Evolutionary conservation across 2,113 vertebrate genomes (phyloP).

Genomic region (Meleagris gallopavo): DNA sequence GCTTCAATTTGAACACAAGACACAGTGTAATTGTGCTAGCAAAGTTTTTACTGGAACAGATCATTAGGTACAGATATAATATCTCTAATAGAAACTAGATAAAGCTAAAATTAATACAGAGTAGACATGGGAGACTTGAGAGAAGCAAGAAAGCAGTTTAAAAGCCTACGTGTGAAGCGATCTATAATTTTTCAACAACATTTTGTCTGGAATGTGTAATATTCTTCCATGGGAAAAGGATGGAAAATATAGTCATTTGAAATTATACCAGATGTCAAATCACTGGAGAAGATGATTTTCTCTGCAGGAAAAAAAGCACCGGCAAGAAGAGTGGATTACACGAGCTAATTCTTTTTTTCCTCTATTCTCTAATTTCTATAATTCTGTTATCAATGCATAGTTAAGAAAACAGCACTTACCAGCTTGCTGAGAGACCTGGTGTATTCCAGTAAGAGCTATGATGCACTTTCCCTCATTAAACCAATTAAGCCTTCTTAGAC

Average conservation of each 20-base stretch:
- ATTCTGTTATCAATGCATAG: not conserved
- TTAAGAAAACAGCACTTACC: not conserved
- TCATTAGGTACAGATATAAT: constrained; percentile 18
- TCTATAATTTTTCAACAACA: not conserved
- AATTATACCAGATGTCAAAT: not conserved
- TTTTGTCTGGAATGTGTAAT: not conserved
- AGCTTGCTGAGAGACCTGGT: not conserved
- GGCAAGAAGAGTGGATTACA: not conserved
- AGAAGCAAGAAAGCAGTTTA: not conserved
- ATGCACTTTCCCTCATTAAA: not conserved
- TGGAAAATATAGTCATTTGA: not conserved
- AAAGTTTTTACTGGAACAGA: constrained; percentile 31
- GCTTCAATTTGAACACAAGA: constrained; percentile 35
- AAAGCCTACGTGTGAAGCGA: not conserved
- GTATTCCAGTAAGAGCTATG: not conserved
- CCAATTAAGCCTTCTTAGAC: not conserved
- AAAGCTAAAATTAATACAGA: constrained; percentile 8
- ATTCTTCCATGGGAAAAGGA: not conserved
- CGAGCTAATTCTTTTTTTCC: not conserved
- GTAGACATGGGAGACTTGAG: not conserved
- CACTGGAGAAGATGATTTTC: not conserved
- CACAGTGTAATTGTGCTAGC: not conserved
- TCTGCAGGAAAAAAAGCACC: not conserved
- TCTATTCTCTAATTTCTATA: not conserved
- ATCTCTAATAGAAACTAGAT: constrained; percentile 21